Evolutionary conservation across 2,888 invertebrate species (phyloP).

Genomic region (Cryptophagus acutangulus): DNA sequence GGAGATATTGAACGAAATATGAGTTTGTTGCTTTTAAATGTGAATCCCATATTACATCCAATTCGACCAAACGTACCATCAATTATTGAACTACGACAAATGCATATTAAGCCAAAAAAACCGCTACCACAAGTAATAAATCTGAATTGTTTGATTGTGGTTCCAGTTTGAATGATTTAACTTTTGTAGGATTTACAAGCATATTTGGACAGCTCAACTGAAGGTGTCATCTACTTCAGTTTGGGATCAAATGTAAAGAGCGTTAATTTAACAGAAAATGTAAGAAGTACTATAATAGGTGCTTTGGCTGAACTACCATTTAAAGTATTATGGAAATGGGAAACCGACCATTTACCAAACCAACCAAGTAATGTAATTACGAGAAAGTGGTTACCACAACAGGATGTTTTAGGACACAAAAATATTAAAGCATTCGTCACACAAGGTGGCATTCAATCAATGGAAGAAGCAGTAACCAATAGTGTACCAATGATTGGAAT

Average conservation of each 20-base stretch:
- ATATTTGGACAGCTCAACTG: slow-evolving; percentile 15
- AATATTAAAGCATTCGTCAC: slow-evolving; percentile 12
- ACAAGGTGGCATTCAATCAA: slow-evolving; percentile 38
- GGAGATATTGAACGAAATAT: slow-evolving; percentile 23
- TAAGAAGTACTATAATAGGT: slow-evolving; percentile 13
- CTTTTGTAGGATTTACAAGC: slow-evolving; percentile 14
- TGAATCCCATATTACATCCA: slow-evolving; percentile 22
- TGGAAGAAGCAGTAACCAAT: slow-evolving; percentile 42
- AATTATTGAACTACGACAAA: slow-evolving; percentile 20
- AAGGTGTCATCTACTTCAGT: slow-evolving; percentile 24
- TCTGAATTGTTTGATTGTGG: neutral
- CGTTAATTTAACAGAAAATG: slow-evolving; percentile 9
- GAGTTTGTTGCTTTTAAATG: slow-evolving; percentile 23
- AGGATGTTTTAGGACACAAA: slow-evolving; percentile 17
- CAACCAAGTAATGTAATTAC: slow-evolving; percentile 17
- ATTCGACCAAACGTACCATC: slow-evolving; percentile 23
- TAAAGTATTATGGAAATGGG: slow-evolving; percentile 24
- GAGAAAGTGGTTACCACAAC: slow-evolving; percentile 20
- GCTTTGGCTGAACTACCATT: slow-evolving; percentile 18
- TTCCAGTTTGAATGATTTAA: slow-evolving; percentile 4
- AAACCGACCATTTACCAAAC: slow-evolving; percentile 14
- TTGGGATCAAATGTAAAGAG: slow-evolving; percentile 21
- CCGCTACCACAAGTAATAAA: slow-evolving; percentile 21
- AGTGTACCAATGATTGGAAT: slow-evolving; percentile 44
- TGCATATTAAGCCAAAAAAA: slow-evolving; percentile 19